A percentile compares a stretch with the other conserved stretches of the same genome.
Conservation (phyloP, 2,888 invertebrate species). For the Aleiodes alternator region DNA sequence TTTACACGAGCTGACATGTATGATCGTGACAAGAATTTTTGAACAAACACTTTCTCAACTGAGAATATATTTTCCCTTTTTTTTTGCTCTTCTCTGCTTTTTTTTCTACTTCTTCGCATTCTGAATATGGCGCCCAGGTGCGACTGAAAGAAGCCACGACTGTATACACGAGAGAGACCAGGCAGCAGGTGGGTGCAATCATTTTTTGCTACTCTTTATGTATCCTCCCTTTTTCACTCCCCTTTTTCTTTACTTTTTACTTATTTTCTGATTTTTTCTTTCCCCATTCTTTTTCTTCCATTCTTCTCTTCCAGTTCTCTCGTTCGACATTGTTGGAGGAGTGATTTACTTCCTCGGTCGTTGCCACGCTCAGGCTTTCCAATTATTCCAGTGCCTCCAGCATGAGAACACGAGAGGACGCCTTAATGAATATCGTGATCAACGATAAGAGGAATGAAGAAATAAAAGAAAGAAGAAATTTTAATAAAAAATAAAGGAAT, state of each 20-base stretch:
- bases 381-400: slow-evolving; percentile 46
- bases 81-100: too few species aligned
- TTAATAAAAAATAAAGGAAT: slow-evolving; percentile 26
- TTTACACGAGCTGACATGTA: slow-evolving; percentile 51
- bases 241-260: background rate
- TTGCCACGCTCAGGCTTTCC: slow-evolving; percentile 33
- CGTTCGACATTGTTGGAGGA: slow-evolving; percentile 42
- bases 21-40: slow-evolving; percentile 51
- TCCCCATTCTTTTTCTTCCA: slow-evolving; percentile 5
- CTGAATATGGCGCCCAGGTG: slow-evolving; percentile 36
- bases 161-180: slow-evolving; percentile 20
- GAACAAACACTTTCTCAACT: slow-evolving; percentile 33
- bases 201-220: slow-evolving; percentile 31
- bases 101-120: background rate
- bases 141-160: slow-evolving; percentile 20
- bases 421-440: slow-evolving; percentile 40
- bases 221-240: slow-evolving; percentile 18
- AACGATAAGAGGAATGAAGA: slow-evolving; percentile 35
- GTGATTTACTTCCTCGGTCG: slow-evolving; percentile 45
- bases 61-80: slow-evolving; percentile 30
- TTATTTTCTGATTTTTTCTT: background rate
- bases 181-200: slow-evolving; percentile 36
- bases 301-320: slow-evolving; percentile 25
- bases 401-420: slow-evolving; percentile 39
- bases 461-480: slow-evolving; percentile 9